Conservation (phyloP, 2,888 invertebrate species). For the Junonia oenone region DNA sequence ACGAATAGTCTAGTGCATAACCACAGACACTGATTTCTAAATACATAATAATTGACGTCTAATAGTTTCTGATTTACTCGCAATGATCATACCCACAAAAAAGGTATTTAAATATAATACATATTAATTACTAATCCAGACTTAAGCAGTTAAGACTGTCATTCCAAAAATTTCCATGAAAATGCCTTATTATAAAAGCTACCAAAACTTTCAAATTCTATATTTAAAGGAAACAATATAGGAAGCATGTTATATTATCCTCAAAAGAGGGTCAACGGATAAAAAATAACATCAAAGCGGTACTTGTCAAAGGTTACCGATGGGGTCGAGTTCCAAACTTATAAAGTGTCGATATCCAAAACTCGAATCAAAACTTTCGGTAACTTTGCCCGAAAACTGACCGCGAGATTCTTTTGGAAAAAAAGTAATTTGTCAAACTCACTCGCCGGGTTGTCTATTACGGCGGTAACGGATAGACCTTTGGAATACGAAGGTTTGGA, state of each 20-base stretch:
- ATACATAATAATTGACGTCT: no score
- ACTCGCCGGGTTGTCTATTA: constrained; percentile 43
- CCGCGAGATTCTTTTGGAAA: constrained; percentile 52
- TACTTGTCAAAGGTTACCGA: constrained; percentile 3
- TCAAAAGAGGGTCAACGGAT: not conserved
- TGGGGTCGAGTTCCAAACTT: constrained; percentile 5
- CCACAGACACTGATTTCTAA: no score
- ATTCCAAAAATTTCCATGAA: no score
- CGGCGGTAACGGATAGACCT: constrained; percentile 6
- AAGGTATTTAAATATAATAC: no score
- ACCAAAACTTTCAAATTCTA: not conserved
- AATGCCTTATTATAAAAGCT: no score
- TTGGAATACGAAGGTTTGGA: constrained; percentile 5
- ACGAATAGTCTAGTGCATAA: no score
- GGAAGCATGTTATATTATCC: not conserved
- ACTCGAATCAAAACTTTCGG: constrained; percentile 31
- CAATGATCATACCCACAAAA: no score
- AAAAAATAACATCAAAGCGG: not conserved
- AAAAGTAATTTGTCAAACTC: constrained; percentile 67
- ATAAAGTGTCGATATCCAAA: constrained; percentile 20
- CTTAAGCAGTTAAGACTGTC: no score
- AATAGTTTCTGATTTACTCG: no score
- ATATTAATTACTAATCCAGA: no score
- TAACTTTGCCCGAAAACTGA: constrained; percentile 36
- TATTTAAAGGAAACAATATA: not conserved